Evolutionary conservation across 2,113 vertebrate species (phyloP).

Genomic region (Amphilophus citrinellus): DNA sequence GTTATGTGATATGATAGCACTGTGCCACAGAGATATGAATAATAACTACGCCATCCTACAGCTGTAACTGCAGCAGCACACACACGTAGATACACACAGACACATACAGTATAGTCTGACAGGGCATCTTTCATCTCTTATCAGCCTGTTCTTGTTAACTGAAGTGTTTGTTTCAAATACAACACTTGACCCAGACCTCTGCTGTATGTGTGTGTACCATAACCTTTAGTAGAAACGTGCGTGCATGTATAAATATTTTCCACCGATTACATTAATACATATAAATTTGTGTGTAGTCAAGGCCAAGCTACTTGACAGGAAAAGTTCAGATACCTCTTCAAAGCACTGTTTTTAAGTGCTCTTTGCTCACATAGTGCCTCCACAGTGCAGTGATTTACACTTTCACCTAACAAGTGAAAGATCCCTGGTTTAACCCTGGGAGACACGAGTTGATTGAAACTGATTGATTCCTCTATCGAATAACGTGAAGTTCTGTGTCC

Average conservation of each 20-base stretch:
- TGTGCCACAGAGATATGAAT: conserved; percentile 7
- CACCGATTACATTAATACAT: neutral
- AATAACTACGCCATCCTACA: neutral
- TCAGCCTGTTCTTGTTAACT: conserved; percentile 48
- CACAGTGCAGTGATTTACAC: neutral
- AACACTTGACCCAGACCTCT: conserved; percentile 63
- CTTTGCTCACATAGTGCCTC: neutral
- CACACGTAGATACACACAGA: neutral
- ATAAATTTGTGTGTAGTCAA: neutral
- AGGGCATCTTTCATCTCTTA: conserved; percentile 40
- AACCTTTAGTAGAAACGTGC: neutral
- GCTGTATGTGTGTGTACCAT: neutral
- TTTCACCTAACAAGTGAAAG: neutral
- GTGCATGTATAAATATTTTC: neutral
- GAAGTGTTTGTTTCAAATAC: conserved; percentile 66
- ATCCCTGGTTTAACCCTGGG: neutral
- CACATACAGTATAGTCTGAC: neutral
- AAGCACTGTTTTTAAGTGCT: neutral
- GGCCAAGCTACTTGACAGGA: neutral
- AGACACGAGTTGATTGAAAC: neutral
- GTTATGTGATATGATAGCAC: neutral
- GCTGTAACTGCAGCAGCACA: neutral
- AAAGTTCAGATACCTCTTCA: neutral
- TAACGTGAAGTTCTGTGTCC: neutral
- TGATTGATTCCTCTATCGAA: neutral